phyloP scores from a whole-genome alignment of 35 echinoderm and acorn worm genomes.

The Acanthaster planci region DNA sequence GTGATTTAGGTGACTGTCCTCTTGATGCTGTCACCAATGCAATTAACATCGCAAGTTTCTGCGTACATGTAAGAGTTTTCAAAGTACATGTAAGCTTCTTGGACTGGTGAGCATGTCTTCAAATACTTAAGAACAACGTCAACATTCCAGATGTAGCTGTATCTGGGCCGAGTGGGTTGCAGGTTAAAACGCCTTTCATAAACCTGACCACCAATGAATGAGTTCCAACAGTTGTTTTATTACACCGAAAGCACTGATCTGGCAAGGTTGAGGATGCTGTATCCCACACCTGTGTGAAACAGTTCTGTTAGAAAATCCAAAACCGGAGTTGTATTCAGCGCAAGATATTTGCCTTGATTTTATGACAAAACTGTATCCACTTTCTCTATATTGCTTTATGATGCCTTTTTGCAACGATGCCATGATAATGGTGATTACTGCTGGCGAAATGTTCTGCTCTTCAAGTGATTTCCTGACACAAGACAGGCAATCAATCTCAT shows the following conservation, averaged over 20 bases:
- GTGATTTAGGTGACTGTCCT: too few relatives aligned
- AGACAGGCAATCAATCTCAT: not conserved
- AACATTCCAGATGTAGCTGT: slow-evolving; percentile 57
- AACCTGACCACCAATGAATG: slow-evolving; percentile 13
- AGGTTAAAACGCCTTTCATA: slow-evolving; percentile 57
- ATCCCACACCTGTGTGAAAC: not conserved
- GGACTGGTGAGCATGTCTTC: too few relatives aligned
- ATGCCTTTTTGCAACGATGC: not conserved
- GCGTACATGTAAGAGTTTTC: too few relatives aligned
- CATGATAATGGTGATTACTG: not conserved
- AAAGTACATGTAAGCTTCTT: too few relatives aligned
- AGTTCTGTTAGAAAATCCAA: not conserved
- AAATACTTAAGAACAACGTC: slow-evolving; percentile 10
- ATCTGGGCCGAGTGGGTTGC: slow-evolving; percentile 46
- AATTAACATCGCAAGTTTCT: too few relatives aligned
- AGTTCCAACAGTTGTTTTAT: not conserved
- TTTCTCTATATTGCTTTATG: not conserved
- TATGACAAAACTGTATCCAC: not conserved
- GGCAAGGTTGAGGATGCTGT: slow-evolving; percentile 35
- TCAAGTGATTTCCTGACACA: slow-evolving; percentile 1
- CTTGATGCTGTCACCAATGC: too few relatives aligned
- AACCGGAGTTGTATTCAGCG: not conserved
- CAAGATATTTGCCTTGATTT: not conserved
- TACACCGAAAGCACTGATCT: slow-evolving; percentile 36
- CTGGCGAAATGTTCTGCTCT: not conserved